Conservation (phyloP, 2,888 invertebrate genomes). For the Euproctis similis region DNA sequence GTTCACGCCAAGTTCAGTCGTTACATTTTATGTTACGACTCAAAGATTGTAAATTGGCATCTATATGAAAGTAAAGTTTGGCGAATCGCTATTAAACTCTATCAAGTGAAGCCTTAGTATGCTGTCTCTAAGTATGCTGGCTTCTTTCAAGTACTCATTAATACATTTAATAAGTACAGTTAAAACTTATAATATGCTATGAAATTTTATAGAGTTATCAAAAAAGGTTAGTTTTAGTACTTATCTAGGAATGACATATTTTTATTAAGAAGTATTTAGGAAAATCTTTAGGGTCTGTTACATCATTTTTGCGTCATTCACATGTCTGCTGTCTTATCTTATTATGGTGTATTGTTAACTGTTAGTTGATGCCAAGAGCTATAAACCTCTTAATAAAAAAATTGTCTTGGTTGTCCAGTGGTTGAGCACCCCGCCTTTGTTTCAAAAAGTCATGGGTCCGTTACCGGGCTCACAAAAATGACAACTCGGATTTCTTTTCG, state of each 20-base stretch:
- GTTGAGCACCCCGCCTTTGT: too few relatives aligned
- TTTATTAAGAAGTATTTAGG: too few relatives aligned
- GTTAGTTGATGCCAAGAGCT: too few relatives aligned
- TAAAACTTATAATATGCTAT: slow-evolving; percentile 22
- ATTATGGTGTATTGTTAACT: too few relatives aligned
- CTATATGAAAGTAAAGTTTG: slow-evolving; percentile 26
- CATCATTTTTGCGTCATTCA: too few relatives aligned
- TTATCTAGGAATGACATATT: too few relatives aligned
- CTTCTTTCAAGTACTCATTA: slow-evolving; percentile 26
- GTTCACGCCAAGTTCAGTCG: slow-evolving; percentile 32
- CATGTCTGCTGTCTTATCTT: too few relatives aligned
- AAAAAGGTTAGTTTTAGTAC: slow-evolving; percentile 2
- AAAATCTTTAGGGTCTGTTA: background rate
- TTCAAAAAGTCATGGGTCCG: too few relatives aligned
- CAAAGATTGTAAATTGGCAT: slow-evolving; percentile 60
- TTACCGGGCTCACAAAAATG: too few relatives aligned
- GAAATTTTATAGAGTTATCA: slow-evolving; percentile 17
- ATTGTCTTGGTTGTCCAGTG: too few relatives aligned
- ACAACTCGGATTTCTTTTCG: too few relatives aligned
- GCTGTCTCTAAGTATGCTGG: slow-evolving; percentile 10
- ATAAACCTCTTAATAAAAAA: too few relatives aligned
- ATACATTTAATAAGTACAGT: slow-evolving; percentile 23
- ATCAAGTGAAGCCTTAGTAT: slow-evolving; percentile 18
- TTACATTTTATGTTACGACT: slow-evolving; percentile 63
- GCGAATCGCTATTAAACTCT: slow-evolving; percentile 13